Evolutionary conservation across 2,113 vertebrate genomes (phyloP).

Genomic region (Ochotona princeps): DNA sequence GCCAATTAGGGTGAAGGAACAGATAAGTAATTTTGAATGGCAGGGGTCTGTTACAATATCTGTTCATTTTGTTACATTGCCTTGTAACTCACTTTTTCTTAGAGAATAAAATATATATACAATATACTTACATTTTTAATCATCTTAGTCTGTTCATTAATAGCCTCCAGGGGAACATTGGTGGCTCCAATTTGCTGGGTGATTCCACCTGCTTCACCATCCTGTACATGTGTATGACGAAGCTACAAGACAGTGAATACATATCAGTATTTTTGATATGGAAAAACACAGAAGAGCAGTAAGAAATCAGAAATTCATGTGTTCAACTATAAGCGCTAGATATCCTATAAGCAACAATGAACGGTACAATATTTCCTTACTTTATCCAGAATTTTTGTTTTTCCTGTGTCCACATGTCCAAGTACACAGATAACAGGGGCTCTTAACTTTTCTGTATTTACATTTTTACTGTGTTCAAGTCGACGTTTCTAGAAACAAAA

Average conservation of each 20-base stretch:
- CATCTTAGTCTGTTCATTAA: constrained; percentile 97
- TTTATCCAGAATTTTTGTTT: constrained; percentile 99
- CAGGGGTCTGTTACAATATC: not conserved
- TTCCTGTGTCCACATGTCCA: constrained; percentile 98
- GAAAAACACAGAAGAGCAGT: not conserved
- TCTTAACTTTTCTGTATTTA: constrained; percentile 90
- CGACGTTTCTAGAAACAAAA: constrained; percentile 91
- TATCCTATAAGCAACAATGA: not conserved
- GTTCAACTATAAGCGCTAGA: not conserved
- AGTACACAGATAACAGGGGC: constrained; percentile 97
- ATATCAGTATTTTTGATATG: constrained; percentile 2
- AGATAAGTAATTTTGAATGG: not conserved
- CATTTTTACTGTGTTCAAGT: constrained; percentile 93
- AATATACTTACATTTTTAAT: constrained; percentile 93
- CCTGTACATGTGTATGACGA: constrained; percentile 96
- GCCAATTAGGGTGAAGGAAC: not conserved
- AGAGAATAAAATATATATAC: not conserved
- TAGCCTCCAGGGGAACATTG: constrained; percentile 96
- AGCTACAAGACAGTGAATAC: constrained; percentile 85
- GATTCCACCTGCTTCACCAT: constrained; percentile 97
- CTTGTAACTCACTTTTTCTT: not conserved
- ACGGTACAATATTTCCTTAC: constrained; percentile 82
- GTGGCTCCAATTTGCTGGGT: constrained; percentile 99
- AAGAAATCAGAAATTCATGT: not conserved
- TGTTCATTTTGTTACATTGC: not conserved